Percentiles rank a stretch among this genome's conserved stretches.
phyloP scores from a whole-genome alignment of 23 tunicate genomes.

The Halocynthia roretzi region DNA sequence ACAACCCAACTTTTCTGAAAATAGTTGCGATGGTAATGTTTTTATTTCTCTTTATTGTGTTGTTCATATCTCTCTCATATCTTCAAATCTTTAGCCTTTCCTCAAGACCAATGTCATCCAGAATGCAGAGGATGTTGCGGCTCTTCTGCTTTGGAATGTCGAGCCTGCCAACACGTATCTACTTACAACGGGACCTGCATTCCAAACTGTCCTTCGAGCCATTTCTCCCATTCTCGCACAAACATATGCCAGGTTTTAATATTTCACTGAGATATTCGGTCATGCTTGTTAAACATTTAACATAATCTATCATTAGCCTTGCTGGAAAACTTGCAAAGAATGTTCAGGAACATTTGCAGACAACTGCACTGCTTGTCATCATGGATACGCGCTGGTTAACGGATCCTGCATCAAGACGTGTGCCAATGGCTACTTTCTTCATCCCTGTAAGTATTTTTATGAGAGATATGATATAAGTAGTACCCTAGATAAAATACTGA shows the following conservation, averaged over 20 bases:
- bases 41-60: background rate
- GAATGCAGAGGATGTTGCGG: slow-evolving; percentile 98
- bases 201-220: slow-evolving; percentile 27
- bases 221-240: slow-evolving; percentile 35
- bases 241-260: slow-evolving; percentile 42
- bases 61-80: background rate
- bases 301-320: slow-evolving; percentile 22
- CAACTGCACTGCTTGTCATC: slow-evolving; percentile 60
- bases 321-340: slow-evolving; percentile 58
- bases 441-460: slow-evolving; percentile 14
- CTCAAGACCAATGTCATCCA: slow-evolving; percentile 77
- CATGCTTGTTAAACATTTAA: background rate
- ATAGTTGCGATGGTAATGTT: slow-evolving; percentile 58
- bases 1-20: slow-evolving; percentile 54
- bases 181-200: slow-evolving; percentile 59
- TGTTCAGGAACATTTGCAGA: slow-evolving; percentile 35
- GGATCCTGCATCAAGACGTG: slow-evolving; percentile 63
- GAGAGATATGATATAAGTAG: background rate
- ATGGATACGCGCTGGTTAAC: slow-evolving; percentile 21
- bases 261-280: background rate
- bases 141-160: slow-evolving; percentile 51
- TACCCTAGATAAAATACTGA: no score
- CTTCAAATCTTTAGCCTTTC: slow-evolving; percentile 38
- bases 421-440: slow-evolving; percentile 45
- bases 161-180: slow-evolving; percentile 61